Base-by-base conservation (phyloP, 1,140 invertebrate species). In the Diabrotica virgifera region DNA sequence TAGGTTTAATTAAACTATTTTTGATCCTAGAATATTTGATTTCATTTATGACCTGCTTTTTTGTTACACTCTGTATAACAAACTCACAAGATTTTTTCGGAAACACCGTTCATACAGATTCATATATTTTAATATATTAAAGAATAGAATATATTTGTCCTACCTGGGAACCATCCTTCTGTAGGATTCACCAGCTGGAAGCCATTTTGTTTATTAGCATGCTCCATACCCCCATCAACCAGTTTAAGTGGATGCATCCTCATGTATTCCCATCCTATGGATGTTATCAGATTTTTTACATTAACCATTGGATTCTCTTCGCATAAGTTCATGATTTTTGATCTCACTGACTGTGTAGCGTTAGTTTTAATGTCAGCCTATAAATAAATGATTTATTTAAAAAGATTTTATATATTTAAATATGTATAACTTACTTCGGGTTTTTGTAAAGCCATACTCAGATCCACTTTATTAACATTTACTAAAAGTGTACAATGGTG, bases 401-500 rank as follows among this genome's bases (percentile, higher is more conserved):
- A 24, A 24, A 24, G 24, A 24, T 24, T 24, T 24, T 59, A 4
- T 40, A 46, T 46, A 8, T 5, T 6, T 8, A 46, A 51, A 52
- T 13, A 53, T 50, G 8, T 10, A 58, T 56, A 11, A 68, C 59
- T 66, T 61, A 69, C 63, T 54, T 67, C 55, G 36, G 70, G 61
- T 54, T 69, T 56, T 61, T 67, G 64, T 59, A 60, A 57, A 68
- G 84, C 82, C 83, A 79, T 89, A 88, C 81, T 89, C 84, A 96
- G 82, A 74, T 86, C 83, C 55, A 84, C 75, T 79, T 91, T 90
- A 77, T 97, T 89, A 57, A 89, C 90, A 76, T 93, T 86, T 50
- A 95, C 89, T 71, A 97, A 81, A 58, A 98, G 81, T 36, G 95
- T 98, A 79, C 94, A 97, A 79, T 97, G 95, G 81, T 98, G 95